These are phyloP conservation scores for Champsocephalus esox DNA, from an alignment of 2,797 vertebrate genomes.

Conservation along the genomic window DNA sequence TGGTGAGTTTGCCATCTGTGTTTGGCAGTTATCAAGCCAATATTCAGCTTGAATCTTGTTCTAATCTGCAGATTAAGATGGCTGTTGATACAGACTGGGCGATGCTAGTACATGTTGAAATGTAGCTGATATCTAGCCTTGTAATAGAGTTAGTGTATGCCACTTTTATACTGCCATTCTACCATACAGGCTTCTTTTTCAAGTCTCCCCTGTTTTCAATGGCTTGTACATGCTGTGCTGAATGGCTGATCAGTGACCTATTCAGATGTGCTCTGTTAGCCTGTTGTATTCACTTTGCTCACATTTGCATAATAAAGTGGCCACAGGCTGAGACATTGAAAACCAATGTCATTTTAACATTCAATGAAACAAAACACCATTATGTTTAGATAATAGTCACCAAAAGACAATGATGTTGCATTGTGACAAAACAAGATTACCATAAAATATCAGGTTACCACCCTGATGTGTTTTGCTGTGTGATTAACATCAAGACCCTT, in stretches of 20 bases:
- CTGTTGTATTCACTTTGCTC: constrained; percentile 25
- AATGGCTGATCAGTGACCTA: constrained; percentile 48
- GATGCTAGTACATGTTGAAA: neutral
- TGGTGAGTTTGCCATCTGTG: constrained; percentile 58
- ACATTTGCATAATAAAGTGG: constrained; percentile 49
- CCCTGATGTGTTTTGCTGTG: constrained; percentile 1
- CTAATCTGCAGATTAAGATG: constrained; percentile 9
- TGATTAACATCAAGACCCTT: constrained; percentile 47
- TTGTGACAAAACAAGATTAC: neutral
- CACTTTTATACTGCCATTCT: constrained; percentile 9
- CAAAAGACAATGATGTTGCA: neutral
- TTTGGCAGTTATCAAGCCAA: constrained; percentile 30
- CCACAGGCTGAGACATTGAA: constrained; percentile 35
- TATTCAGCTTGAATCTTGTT: constrained; percentile 23
- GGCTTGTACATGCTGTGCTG: constrained; percentile 18
- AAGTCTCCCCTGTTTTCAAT: constrained; percentile 22
- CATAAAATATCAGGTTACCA: neutral
- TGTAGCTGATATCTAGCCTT: constrained; percentile 5
- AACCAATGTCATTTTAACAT: constrained; percentile 36
- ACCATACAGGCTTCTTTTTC: constrained; percentile 15
- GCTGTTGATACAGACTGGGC: neutral
- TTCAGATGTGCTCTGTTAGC: constrained; percentile 38
- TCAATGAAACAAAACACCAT: constrained; percentile 15
- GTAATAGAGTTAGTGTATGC: neutral
- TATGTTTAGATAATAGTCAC: neutral